Base-by-base conservation (phyloP, 2,888 invertebrate species). In the Caenorhabditis sp. region DNA sequence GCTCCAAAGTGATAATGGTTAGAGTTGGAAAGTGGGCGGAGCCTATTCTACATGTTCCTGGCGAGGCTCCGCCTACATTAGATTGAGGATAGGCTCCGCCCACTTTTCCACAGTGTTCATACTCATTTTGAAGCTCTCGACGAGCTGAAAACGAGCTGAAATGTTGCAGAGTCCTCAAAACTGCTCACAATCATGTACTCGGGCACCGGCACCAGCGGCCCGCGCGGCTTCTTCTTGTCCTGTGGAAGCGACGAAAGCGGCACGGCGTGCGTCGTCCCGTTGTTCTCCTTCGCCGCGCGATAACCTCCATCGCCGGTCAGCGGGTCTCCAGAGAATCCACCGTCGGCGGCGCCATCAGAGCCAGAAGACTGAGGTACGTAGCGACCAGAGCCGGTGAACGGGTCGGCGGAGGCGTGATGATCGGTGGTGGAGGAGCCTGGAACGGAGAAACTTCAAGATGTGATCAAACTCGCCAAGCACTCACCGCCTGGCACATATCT, bases 401-500 rank as follows among this genome's bases (percentile, higher is more conserved):
- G 80, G 68, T 82, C 82, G 0, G 61, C 75, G 2, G n/a, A n/a
- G n/a, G 38, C 72, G 22, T 44, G 58, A 19, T 41, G n/a, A n/a
- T 35, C 31, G 4, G 35, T 38, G 8, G 19, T 28, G 1, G 66
- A 58, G 5, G 64, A 58, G 10, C 58, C 66, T 64, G 19, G 8
- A 64, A 47, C 12, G 0, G 22, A 10, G 2, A 49, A 10, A 47
- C 7, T 64, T n/a, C n/a, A n/a, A n/a, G 19, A 10, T 41, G 6
- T 31, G n/a, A n/a, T n/a, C n/a, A n/a, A n/a, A n/a, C n/a, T n/a
- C n/a, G n/a, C n/a, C 1, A 59, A 59, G 2, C 16, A 16, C n/a
- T n/a, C 69, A 64, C 66, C 81, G 28, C 59, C 64, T 31, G 92
- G 92, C 12, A 92, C 89, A 82, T 92, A 93, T 58, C 93, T 88